Conservation (phyloP, 2,113 vertebrate species). For the Redunca redunca region DNA sequence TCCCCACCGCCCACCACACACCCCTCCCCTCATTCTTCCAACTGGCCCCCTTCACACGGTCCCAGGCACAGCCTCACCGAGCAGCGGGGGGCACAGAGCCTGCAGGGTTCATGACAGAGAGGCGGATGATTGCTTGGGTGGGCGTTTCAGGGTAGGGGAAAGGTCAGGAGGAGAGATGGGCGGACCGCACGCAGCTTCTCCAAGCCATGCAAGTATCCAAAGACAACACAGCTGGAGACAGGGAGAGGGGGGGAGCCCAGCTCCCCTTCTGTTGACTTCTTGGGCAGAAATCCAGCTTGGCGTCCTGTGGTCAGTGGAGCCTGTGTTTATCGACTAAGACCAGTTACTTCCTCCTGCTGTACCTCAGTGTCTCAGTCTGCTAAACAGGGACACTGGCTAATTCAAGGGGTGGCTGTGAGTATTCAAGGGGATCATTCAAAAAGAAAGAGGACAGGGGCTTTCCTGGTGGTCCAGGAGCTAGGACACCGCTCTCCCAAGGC, state of each 20-base stretch:
- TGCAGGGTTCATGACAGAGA: background rate
- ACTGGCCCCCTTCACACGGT: background rate
- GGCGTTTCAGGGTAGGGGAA: background rate
- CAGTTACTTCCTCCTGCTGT: background rate
- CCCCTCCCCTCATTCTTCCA: background rate
- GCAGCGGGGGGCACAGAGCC: background rate
- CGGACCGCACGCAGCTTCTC: conserved; percentile 50
- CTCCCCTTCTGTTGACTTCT: background rate
- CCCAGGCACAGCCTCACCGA: background rate
- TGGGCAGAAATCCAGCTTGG: conserved; percentile 34
- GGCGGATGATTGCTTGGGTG: background rate
- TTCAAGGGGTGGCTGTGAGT: background rate
- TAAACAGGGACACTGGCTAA: background rate
- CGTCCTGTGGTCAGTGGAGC: background rate
- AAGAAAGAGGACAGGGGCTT: background rate
- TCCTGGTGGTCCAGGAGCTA: background rate
- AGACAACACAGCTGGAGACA: conserved; percentile 53
- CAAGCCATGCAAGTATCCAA: conserved; percentile 56
- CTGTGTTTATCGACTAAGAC: background rate
- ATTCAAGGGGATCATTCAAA: background rate
- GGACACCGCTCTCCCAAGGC: background rate
- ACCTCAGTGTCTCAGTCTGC: background rate
- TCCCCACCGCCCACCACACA: fast-evolving
- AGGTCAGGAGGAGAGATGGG: background rate
- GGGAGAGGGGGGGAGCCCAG: background rate